Base-by-base conservation (phyloP, 2,113 vertebrate species). In the Ictidomys tridecemlineatus region DNA sequence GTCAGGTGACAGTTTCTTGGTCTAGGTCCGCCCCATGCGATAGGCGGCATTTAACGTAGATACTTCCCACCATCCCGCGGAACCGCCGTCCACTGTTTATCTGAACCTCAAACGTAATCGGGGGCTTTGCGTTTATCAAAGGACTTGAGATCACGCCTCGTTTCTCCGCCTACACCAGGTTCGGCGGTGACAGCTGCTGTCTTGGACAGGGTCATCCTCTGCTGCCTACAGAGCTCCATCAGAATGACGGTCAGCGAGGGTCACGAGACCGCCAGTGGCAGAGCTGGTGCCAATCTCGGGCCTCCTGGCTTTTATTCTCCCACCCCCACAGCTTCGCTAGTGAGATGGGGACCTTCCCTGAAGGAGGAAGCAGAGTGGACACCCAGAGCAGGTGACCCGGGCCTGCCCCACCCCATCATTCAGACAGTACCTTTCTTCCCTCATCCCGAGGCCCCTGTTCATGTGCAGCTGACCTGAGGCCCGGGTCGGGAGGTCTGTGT, bases 81-180 rank as follows among this genome's bases (percentile, higher is more conserved):
- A 78, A 34, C 76, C 34, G 7, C 14, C 24, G 13, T 18, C 14
- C n/a, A 16, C 17, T 9, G 14, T 63, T 76, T 24, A 28, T 13
- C 65, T 32, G 67, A 84, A 80, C 65, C 85, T 45, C 39, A 4
- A 6, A 61, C 13, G 2, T 17, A 11, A 48, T 26, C 1, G 11
- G 4, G 13, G 28, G n/a, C 42, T 78, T 42, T 48, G 24, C 13
- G 0, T n/a, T 24, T 30, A 18, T 2, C 39, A 51, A 14, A 3
- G 3, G 17, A 11, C n/a, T 24, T 0, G 30, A 48, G 83, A 48
- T 4, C 17, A 0, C 1, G 0, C 26, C 0, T 0, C 11, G 2
- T 16, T 10, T 7, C 37, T 7, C 5, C 7, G 7, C 45, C 20
- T 14, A 0, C 17, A 70, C 26, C 8, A 28, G 0, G 0, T 18